Conservation (phyloP, 2,888 invertebrate genomes). For the Proisotoma minuta region DNA sequence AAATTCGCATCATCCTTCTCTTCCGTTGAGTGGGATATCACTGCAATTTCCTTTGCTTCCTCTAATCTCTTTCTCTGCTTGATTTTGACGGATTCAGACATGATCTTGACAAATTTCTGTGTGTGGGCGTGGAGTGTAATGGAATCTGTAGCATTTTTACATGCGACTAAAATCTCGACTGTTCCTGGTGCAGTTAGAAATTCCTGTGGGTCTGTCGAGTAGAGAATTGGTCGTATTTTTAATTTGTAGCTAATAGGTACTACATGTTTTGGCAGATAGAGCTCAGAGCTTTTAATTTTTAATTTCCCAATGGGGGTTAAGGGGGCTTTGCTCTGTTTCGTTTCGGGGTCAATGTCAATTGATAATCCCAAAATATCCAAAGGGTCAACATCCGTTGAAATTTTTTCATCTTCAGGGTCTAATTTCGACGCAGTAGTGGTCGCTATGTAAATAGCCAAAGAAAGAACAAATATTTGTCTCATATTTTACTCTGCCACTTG, state of each 20-base stretch:
- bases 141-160: background rate
- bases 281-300: background rate
- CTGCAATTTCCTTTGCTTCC: background rate
- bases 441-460: too few relatives aligned
- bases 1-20: slow-evolving; percentile 2
- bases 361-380: too few relatives aligned
- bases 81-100: background rate
- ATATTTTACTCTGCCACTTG: too few relatives aligned
- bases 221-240: slow-evolving; percentile 9
- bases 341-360: too few relatives aligned
- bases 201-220: background rate
- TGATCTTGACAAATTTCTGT: background rate
- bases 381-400: too few relatives aligned
- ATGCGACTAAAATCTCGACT: background rate
- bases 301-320: too few relatives aligned
- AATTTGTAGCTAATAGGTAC: background rate
- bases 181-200: background rate
- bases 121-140: slow-evolving; percentile 9
- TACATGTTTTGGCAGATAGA: slow-evolving; percentile 5
- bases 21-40: background rate
- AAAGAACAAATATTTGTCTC: too few relatives aligned
- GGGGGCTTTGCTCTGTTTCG: too few relatives aligned
- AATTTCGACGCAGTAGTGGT: too few relatives aligned
- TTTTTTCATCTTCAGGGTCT: too few relatives aligned
- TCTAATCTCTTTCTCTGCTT: background rate